Evolutionary conservation across 2,113 vertebrate genomes (phyloP).

Genomic region (Synodontis membranacea): DNA sequence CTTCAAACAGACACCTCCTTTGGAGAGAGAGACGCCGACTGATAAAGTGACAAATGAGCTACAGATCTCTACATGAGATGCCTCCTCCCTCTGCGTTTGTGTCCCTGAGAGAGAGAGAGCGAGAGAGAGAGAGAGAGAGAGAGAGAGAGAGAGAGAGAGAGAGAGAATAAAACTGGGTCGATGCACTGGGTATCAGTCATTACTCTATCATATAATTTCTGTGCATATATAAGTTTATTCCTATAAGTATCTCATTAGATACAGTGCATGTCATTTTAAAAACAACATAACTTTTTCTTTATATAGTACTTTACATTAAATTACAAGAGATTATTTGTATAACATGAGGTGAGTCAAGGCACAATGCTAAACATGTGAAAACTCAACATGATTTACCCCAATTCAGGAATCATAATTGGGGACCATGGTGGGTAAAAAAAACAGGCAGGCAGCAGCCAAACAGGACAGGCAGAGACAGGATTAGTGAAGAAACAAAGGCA

Average conservation of each 20-base stretch:
- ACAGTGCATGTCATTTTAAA: not conserved
- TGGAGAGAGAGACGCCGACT: slow-evolving; percentile 86
- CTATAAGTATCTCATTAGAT: not conserved
- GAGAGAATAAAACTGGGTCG: slow-evolving; percentile 21
- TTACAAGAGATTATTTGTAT: not conserved
- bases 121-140: not conserved
- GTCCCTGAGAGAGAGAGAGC: slow-evolving; percentile 50
- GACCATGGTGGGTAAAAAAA: not conserved
- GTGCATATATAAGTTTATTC: not conserved
- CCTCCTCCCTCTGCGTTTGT: slow-evolving; percentile 36
- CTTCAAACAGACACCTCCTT: slow-evolving; percentile 95
- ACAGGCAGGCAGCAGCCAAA: not conserved
- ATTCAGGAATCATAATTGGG: not conserved
- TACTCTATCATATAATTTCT: not conserved
- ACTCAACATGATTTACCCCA: not conserved
- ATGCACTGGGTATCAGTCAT: not conserved
- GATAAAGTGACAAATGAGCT: slow-evolving; percentile 95
- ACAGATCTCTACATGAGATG: slow-evolving; percentile 74
- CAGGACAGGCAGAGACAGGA: not conserved
- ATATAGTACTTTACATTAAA: not conserved
- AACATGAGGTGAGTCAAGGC: not conserved
- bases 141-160: slow-evolving; percentile 14
- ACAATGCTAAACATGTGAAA: not conserved
- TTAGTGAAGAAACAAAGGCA: not conserved
- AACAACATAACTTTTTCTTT: not conserved